Evolutionary conservation across 1,140 invertebrate species (phyloP).

Genomic region (Nephotettix cincticeps): DNA sequence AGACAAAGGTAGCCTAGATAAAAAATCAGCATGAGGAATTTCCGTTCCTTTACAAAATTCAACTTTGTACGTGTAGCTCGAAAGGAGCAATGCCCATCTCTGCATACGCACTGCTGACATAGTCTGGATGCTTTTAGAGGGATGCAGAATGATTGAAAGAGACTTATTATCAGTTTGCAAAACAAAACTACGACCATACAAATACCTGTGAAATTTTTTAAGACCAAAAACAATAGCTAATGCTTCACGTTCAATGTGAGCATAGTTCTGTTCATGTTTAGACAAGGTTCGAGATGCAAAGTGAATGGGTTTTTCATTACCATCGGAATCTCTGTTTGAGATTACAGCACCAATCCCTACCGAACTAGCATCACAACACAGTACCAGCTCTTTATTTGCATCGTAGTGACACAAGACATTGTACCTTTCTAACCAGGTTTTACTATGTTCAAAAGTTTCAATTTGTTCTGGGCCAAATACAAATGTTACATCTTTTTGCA

Average conservation of each 20-base stretch:
- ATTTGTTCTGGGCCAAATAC: too few species aligned
- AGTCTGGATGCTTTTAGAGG: not conserved
- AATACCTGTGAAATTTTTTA: not conserved
- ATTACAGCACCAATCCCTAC: not conserved
- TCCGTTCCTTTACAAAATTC: not conserved
- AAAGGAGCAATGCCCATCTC: conserved; percentile 7
- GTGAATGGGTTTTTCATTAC: not conserved
- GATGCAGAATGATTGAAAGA: not conserved
- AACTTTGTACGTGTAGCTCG: not conserved
- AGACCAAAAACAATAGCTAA: not conserved
- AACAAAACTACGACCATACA: not conserved
- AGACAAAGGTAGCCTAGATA: conserved; percentile 7
- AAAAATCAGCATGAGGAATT: conserved; percentile 4
- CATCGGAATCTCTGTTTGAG: not conserved
- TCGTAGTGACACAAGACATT: conserved; percentile 41
- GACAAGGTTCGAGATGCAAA: conserved; percentile 42
- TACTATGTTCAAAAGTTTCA: too few species aligned
- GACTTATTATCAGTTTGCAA: not conserved
- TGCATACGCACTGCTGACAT: not conserved
- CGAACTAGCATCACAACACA: not conserved
- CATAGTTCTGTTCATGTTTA: conserved; percentile 41
- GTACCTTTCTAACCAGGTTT: too few species aligned
- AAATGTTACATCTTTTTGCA: too few species aligned
- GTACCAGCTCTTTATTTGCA: not conserved
- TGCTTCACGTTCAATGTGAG: conserved; percentile 10